Evolutionary conservation across 2,797 vertebrate species (phyloP), one percentile per base, ranked within the genome.

Genomic region (Cyclura pinguis): DNA sequence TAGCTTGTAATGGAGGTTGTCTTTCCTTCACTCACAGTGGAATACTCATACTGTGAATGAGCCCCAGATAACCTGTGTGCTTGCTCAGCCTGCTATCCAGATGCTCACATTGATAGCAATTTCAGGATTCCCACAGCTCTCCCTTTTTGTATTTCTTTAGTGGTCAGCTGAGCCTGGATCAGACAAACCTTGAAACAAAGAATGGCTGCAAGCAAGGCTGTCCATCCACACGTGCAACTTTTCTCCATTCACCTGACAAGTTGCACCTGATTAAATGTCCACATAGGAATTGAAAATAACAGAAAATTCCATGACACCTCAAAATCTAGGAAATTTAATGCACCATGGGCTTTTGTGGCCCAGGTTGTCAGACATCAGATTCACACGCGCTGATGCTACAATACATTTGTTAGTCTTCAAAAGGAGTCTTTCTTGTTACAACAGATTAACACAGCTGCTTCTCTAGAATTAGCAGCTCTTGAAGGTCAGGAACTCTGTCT

Each of bases 391-490:
- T 67, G 22, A 64, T 50, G 38, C 57, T 77, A 62, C 57, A 62
- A 50, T 42, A n/a, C 22, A 27, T 67, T 67, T n/a, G 20, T 87
- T 87, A 64, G 74, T 47, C 29, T 78, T 78, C 69, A 88, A 88
- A 47, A 80, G 77, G 29, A 16, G 12, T 69, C 62, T 52, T 80
- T 67, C 38, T 78, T 47, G 76, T 47, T 29, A 47, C 24, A 50
- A 47, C 22, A 47, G 76, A 77, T 42, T 77, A 86, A 62, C 57
- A 77, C 73, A 87, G 73, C 73, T 78, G 57, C 50, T 62, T 27
- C 57, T 62, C 12, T 59, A 27, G 55, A 77, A 87, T 87, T 32
- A 64, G 32, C 27, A 87, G 13, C 38, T n/a, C 62, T 64, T 78
- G 32, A 78, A 87, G 73, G 6, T 77, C 85, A 78, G 55, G 55